Percentiles rank a stretch among this genome's conserved stretches.
phyloP scores from a whole-genome alignment of 2,888 invertebrate species.

The Cybosia mesomella region DNA sequence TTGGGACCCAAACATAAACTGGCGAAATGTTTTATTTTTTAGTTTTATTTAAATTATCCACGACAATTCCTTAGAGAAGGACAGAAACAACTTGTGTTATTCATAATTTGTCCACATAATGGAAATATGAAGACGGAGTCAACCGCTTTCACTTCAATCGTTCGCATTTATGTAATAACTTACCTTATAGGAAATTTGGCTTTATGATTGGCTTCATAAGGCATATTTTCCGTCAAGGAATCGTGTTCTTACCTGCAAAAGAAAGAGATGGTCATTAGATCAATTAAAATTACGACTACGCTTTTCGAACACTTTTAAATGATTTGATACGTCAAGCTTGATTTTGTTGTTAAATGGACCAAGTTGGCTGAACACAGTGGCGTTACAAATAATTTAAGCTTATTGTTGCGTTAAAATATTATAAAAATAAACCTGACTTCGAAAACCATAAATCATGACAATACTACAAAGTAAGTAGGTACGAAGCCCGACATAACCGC shows the following conservation, averaged over 20 bases:
- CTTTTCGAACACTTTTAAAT: conserved; percentile 30
- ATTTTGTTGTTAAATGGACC: conserved; percentile 11
- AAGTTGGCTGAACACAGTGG: not conserved
- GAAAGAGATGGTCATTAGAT: conserved; percentile 45
- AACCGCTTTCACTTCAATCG: conserved; percentile 45
- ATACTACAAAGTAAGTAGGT: too few species aligned
- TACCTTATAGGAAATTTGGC: conserved; percentile 21
- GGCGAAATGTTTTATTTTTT: too few species aligned
- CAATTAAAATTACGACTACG: conserved; percentile 44
- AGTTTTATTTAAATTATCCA: conserved; percentile 16
- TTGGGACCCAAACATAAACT: too few species aligned
- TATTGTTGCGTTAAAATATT: not conserved
- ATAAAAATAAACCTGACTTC: not conserved
- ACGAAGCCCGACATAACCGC: too few species aligned
- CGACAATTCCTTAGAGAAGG: conserved; percentile 17
- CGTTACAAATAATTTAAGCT: not conserved
- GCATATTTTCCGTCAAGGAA: conserved; percentile 13
- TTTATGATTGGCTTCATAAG: conserved; percentile 8
- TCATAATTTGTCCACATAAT: conserved; percentile 47
- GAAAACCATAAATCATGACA: too few species aligned
- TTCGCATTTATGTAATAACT: conserved; percentile 41
- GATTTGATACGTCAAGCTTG: conserved; percentile 25
- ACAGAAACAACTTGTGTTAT: conserved; percentile 33
- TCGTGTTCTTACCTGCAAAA: conserved; percentile 46
- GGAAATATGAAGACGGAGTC: conserved; percentile 34